Conservation (phyloP, 2,888 invertebrate species). For the Agrotis segetum region DNA sequence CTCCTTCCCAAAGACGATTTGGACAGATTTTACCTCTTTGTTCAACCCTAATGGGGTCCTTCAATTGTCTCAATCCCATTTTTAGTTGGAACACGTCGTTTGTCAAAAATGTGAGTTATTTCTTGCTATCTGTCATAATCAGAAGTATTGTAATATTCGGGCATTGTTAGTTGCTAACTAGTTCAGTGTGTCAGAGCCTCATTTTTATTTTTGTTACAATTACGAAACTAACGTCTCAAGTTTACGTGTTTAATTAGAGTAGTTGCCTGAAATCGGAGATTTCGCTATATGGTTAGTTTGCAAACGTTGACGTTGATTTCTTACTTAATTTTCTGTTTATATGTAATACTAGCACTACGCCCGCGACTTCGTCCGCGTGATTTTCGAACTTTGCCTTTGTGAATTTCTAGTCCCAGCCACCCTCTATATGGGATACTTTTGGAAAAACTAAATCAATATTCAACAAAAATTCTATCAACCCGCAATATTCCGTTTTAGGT, state of each 20-base stretch:
- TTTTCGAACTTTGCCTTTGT: no score
- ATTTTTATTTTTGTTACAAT: conserved; percentile 49
- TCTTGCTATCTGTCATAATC: conserved; percentile 63
- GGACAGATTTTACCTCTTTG: conserved; percentile 52
- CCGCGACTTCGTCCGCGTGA: no score
- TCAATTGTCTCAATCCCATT: conserved; percentile 57
- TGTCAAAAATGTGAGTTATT: conserved; percentile 61
- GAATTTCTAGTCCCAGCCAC: no score
- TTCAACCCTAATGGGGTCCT: conserved; percentile 51
- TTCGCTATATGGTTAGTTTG: conserved; percentile 47
- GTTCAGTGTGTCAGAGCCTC: conserved; percentile 58
- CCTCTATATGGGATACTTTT: no score
- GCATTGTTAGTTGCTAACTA: conserved; percentile 61
- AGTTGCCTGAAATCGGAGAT: conserved; percentile 55
- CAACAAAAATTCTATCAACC: no score
- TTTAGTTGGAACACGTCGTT: conserved; percentile 48
- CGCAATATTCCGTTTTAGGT: no score
- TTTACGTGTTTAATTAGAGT: conserved; percentile 65
- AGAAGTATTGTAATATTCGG: conserved; percentile 61
- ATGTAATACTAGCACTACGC: no score
- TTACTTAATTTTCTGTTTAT: background rate
- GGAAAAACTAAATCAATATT: no score
- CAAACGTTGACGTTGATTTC: conserved; percentile 29
- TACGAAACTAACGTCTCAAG: conserved; percentile 57
- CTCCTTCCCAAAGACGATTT: conserved; percentile 34